Evolutionary conservation across 1,140 invertebrate genomes (phyloP).

Genomic region (Meloidogyne hapla): DNA sequence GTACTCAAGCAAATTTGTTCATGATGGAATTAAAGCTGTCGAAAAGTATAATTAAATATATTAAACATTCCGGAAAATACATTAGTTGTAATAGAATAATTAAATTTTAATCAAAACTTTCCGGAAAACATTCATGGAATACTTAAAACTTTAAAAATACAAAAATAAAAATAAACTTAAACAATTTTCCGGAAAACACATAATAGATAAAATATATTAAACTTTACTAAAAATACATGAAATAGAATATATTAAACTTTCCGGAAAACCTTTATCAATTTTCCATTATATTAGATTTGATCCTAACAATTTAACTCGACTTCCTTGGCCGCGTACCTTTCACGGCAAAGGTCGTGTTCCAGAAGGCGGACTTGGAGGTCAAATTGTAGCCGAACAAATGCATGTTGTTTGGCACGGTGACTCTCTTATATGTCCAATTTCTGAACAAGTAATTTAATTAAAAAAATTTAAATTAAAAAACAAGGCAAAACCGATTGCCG

Average conservation of each 20-base stretch:
- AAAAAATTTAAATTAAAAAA: background rate
- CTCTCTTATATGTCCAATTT: conserved; percentile 34
- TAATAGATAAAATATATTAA: background rate
- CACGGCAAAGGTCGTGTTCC: conserved; percentile 18
- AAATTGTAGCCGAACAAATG: conserved; percentile 37
- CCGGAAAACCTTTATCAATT: background rate
- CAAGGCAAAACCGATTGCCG: conserved; percentile 30
- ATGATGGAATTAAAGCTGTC: conserved; percentile 15
- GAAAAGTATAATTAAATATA: conserved; percentile 25
- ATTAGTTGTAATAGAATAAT: background rate
- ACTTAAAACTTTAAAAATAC: too few relatives aligned
- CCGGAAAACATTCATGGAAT: background rate
- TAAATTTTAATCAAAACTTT: background rate
- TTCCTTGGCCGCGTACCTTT: conserved; percentile 17
- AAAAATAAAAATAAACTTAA: too few relatives aligned
- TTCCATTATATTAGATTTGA: conserved; percentile 17
- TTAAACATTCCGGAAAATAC: background rate
- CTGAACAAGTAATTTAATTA: conserved; percentile 25
- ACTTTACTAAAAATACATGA: background rate
- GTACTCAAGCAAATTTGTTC: conserved; percentile 9
- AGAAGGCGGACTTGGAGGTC: conserved; percentile 31
- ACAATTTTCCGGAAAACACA: background rate
- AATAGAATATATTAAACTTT: background rate
- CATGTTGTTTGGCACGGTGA: conserved; percentile 32
- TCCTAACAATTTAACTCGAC: background rate